Evolutionary conservation across 2,113 vertebrate genomes (phyloP).

Genomic region (Eolophus roseicapilla): DNA sequence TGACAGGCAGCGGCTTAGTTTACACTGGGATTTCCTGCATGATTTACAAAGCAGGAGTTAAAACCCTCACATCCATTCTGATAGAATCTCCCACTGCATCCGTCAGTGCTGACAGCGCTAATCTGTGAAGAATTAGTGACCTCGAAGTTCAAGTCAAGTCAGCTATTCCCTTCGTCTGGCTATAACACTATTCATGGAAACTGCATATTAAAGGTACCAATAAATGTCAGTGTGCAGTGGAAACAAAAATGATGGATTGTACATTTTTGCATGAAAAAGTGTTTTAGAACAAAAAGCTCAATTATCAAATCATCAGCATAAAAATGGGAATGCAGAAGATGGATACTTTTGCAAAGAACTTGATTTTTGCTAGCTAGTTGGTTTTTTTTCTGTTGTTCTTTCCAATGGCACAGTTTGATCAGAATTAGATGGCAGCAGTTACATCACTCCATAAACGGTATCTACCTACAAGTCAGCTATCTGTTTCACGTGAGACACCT

Average conservation of each 20-base stretch:
- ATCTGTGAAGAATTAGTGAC: slow-evolving; percentile 32
- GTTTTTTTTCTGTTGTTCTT: neutral
- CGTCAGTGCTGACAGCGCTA: slow-evolving; percentile 12
- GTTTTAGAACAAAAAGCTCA: slow-evolving; percentile 25
- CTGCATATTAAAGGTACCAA: neutral
- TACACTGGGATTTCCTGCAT: slow-evolving; percentile 14
- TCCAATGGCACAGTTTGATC: neutral
- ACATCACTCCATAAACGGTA: neutral
- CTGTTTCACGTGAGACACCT: neutral
- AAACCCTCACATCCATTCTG: neutral
- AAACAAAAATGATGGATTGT: slow-evolving; percentile 45
- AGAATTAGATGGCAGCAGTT: neutral
- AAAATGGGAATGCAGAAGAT: neutral
- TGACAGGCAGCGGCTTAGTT: neutral
- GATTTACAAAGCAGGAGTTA: slow-evolving; percentile 15
- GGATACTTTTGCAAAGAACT: neutral
- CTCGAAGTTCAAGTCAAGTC: slow-evolving; percentile 28
- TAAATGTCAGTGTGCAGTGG: neutral
- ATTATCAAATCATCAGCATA: slow-evolving; percentile 23
- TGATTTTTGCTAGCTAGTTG: neutral
- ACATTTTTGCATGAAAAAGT: slow-evolving; percentile 25
- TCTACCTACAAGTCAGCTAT: neutral
- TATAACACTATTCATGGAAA: slow-evolving; percentile 30
- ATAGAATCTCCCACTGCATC: neutral
- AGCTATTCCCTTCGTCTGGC: slow-evolving; percentile 27